These are phyloP conservation scores for Myocastor coypus DNA, from an alignment of 2,113 vertebrate species.

Conservation along the genomic window DNA sequence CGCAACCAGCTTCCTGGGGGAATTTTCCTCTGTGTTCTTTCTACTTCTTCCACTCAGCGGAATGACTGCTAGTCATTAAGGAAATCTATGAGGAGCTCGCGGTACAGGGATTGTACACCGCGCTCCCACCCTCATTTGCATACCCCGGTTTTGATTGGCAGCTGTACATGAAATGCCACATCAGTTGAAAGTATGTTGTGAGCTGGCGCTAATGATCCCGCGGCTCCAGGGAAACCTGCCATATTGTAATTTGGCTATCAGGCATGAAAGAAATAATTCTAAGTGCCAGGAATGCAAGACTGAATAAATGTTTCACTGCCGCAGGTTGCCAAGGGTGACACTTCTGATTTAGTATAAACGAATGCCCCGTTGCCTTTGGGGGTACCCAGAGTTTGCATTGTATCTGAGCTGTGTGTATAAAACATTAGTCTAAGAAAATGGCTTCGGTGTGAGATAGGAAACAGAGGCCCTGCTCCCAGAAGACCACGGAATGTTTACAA, in stretches of 20 bases:
- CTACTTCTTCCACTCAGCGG: constrained; percentile 88
- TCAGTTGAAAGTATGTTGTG: constrained; percentile 99
- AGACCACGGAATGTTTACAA: constrained; percentile 89
- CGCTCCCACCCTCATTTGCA: constrained; percentile 97
- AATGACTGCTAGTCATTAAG: constrained; percentile 96
- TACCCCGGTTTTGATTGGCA: constrained; percentile 97
- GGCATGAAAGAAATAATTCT: constrained; percentile 99
- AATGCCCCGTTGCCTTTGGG: constrained; percentile 97
- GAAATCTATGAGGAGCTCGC: constrained; percentile 89
- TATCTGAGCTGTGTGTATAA: constrained; percentile 92
- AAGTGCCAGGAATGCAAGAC: constrained; percentile 99
- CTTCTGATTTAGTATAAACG: constrained; percentile 99
- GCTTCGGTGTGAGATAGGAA: constrained; percentile 88
- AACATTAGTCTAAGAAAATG: constrained; percentile 93
- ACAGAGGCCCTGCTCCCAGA: constrained; percentile 89
- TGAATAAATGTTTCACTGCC: constrained; percentile 99
- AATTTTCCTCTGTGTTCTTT: constrained; percentile 88
- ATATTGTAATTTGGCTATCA: constrained; percentile 99
- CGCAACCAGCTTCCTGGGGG: constrained; percentile 88
- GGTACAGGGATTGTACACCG: constrained; percentile 95
- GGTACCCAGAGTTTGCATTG: constrained; percentile 90
- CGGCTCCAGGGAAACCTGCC: constrained; percentile 99
- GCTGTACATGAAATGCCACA: constrained; percentile 99
- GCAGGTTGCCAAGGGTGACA: constrained; percentile 99
- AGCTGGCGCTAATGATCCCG: constrained; percentile 99